Conservation (phyloP, 2,113 vertebrate species). For the Penelope pileata region DNA sequence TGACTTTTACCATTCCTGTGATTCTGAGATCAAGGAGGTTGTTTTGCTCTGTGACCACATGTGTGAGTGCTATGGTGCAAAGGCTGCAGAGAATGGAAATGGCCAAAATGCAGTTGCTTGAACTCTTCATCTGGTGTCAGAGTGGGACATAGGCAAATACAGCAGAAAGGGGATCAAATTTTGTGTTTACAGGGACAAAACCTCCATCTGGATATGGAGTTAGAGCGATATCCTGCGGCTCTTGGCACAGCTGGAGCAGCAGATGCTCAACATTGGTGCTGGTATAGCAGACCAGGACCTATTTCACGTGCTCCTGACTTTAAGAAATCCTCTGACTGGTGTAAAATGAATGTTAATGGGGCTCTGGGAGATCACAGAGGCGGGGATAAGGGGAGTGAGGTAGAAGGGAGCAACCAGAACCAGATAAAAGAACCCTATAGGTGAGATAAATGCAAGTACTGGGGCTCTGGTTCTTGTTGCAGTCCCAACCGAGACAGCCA, state of each 20-base stretch:
- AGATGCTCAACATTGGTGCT: not conserved
- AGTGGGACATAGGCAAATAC: too few relatives aligned
- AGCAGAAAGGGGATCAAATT: not conserved
- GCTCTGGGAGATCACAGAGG: not conserved
- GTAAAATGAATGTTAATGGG: not conserved
- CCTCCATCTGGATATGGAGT: too few relatives aligned
- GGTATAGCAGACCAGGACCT: not conserved
- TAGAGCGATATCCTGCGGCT: not conserved
- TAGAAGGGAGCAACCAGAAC: not conserved
- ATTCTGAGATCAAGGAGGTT: not conserved
- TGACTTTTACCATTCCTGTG: not conserved
- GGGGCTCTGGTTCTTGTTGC: not conserved
- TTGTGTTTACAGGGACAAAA: not conserved
- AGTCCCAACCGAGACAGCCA: not conserved
- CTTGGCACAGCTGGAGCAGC: not conserved
- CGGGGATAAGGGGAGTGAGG: not conserved
- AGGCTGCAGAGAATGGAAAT: not conserved
- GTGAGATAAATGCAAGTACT: not conserved
- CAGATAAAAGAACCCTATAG: not conserved
- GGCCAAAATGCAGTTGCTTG: not conserved
- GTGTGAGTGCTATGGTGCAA: not conserved
- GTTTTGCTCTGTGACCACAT: too few relatives aligned
- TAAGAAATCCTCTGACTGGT: not conserved
- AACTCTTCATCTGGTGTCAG: not conserved
- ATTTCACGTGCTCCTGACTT: not conserved